These are phyloP conservation scores for Coregonus ussuriensis DNA, from an alignment of 2,797 vertebrate species.

Conservation along the genomic window DNA sequence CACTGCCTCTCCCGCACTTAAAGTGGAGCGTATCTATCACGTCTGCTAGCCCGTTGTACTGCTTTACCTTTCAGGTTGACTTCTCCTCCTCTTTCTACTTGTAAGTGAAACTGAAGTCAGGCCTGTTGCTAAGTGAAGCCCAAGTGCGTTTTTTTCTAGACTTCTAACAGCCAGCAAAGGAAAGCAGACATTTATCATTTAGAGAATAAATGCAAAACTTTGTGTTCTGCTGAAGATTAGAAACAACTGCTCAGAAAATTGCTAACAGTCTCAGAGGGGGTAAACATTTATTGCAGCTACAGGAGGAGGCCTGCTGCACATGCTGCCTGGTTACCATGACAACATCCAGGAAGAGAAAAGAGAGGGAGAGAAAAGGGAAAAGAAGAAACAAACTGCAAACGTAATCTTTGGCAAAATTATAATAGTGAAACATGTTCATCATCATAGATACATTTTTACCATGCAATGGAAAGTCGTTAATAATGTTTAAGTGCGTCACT, in stretches of 20 bases:
- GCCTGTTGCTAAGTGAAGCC: constrained; percentile 12
- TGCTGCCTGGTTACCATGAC: constrained; percentile 31
- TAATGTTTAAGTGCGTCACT: not conserved
- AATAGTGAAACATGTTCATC: not conserved
- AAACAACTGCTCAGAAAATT: constrained; percentile 68
- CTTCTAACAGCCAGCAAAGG: constrained; percentile 39
- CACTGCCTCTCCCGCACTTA: constrained; percentile 51
- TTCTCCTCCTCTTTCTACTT: constrained; percentile 28
- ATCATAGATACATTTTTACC: not conserved
- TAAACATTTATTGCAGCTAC: constrained; percentile 24
- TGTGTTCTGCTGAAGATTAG: constrained; percentile 55
- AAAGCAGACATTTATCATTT: constrained; percentile 60
- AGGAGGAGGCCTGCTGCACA: constrained; percentile 32
- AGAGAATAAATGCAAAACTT: constrained; percentile 49
- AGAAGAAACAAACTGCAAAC: constrained; percentile 9
- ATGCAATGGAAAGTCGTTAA: not conserved
- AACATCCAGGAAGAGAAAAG: constrained; percentile 24
- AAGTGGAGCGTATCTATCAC: constrained; percentile 61
- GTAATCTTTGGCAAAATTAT: not conserved
- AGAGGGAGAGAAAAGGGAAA: constrained; percentile 8
- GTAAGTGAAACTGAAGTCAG: constrained; percentile 20
- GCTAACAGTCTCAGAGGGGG: constrained; percentile 46
- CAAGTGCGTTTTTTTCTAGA: constrained; percentile 38
- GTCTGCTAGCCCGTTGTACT: constrained; percentile 29
- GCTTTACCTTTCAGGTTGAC: not conserved